A percentile compares a stretch with the other conserved stretches of the same genome.
phyloP scores from a whole-genome alignment of 2,888 invertebrate species.

The Diachrysia chrysitis region DNA sequence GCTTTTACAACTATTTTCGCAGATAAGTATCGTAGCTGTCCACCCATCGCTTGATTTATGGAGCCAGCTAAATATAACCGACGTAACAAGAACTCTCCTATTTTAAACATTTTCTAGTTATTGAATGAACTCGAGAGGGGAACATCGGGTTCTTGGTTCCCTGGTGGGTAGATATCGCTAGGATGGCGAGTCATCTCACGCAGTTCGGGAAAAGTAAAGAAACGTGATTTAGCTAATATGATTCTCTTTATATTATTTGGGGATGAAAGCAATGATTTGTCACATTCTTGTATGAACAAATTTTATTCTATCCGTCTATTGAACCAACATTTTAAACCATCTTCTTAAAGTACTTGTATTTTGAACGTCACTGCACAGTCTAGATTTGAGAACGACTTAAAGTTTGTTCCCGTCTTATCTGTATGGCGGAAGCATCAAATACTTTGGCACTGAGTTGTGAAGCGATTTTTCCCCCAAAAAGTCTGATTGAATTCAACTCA shows the following conservation, averaged over 20 bases:
- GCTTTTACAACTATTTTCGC: constrained; percentile 66
- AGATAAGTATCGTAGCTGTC: constrained; percentile 74
- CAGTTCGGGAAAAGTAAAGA: constrained; percentile 47
- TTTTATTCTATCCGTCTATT: not conserved
- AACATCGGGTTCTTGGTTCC: constrained; percentile 42
- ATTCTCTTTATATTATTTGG: constrained; percentile 22
- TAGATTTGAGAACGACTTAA: not conserved
- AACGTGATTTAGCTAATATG: constrained; percentile 43
- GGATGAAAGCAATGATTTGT: constrained; percentile 10
- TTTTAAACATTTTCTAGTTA: constrained; percentile 57
- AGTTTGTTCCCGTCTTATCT: not conserved
- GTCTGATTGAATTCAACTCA: constrained; percentile 43
- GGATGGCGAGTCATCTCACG: constrained; percentile 59
- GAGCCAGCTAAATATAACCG: constrained; percentile 60
- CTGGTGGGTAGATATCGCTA: constrained; percentile 49
- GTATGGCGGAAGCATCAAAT: constrained; percentile 17
- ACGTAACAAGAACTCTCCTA: constrained; percentile 54
- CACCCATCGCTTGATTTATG: constrained; percentile 78
- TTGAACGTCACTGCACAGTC: not conserved
- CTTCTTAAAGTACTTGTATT: too few species aligned
- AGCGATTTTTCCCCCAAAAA: constrained; percentile 31
- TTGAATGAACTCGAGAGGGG: constrained; percentile 35
- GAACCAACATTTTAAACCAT: too few species aligned
- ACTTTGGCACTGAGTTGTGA: constrained; percentile 15
- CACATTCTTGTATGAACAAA: not conserved